These are phyloP conservation scores for Embiotoca jacksoni DNA, from an alignment of 2,113 vertebrate genomes.

Conservation along the genomic window DNA sequence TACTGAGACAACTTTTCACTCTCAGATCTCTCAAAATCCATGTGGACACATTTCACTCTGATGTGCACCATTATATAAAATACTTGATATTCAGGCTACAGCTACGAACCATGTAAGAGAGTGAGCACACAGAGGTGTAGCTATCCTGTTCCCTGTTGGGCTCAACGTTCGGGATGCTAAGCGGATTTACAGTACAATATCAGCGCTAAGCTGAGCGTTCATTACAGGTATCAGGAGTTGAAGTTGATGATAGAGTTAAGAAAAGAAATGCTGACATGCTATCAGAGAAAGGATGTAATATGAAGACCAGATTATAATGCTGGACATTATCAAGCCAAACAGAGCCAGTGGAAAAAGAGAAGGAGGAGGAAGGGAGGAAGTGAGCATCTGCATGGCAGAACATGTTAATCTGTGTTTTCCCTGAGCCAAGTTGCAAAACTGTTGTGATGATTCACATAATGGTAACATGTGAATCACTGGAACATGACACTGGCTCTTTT, in stretches of 20 bases:
- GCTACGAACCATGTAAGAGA: conserved; percentile 18
- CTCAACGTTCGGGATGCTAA: conserved; percentile 57
- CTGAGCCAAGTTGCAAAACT: conserved; percentile 11
- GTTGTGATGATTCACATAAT: not conserved
- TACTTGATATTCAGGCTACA: conserved; percentile 34
- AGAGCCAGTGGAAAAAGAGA: not conserved
- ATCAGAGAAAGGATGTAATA: conserved; percentile 39
- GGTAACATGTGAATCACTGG: not conserved
- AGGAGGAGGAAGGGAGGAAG: not conserved
- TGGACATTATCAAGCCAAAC: conserved; percentile 35
- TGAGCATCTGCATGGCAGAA: conserved; percentile 16
- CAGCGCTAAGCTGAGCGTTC: conserved; percentile 66
- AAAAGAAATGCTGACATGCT: conserved; percentile 65
- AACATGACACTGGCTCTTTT: not conserved
- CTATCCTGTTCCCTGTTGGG: conserved; percentile 32
- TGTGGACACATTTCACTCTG: conserved; percentile 47
- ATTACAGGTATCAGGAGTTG: conserved; percentile 70
- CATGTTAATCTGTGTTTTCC: conserved; percentile 20
- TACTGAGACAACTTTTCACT: conserved; percentile 28
- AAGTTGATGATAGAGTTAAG: conserved; percentile 65
- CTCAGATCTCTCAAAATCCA: conserved; percentile 43
- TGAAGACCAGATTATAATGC: conserved; percentile 49
- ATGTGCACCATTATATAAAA: conserved; percentile 47
- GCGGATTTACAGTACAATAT: conserved; percentile 73
- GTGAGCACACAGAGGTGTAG: conserved; percentile 17